Percentiles rank a stretch among this genome's conserved stretches.
Evolutionary conservation across 2,113 vertebrate genomes (phyloP).

Genomic region (Herpetotheres cachinnans): DNA sequence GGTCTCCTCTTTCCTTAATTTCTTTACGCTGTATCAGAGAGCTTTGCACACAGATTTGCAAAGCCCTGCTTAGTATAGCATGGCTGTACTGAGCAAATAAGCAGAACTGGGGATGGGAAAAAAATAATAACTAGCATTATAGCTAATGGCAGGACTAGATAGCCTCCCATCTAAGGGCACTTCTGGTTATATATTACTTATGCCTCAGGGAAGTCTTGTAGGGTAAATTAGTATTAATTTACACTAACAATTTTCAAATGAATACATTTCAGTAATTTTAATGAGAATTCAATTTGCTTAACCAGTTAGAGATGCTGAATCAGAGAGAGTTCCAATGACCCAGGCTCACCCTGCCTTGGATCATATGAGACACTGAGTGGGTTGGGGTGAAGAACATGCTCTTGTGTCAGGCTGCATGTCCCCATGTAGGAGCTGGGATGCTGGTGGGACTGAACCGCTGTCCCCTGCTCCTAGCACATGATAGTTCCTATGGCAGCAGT

Average conservation of each 20-base stretch:
- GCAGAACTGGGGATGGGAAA: not conserved
- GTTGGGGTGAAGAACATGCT: not conserved
- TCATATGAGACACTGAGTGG: fast-evolving
- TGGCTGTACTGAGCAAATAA: not conserved
- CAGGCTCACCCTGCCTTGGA: not conserved
- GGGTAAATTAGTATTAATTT: not conserved
- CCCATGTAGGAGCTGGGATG: not conserved
- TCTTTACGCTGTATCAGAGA: not conserved
- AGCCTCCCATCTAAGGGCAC: not conserved
- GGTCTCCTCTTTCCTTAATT: not conserved
- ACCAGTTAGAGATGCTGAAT: not conserved
- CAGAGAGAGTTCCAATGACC: not conserved
- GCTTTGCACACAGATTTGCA: not conserved
- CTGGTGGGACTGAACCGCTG: not conserved
- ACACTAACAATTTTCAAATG: not conserved
- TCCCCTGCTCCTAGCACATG: not conserved
- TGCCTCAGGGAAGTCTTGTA: not conserved
- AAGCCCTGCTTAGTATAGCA: not conserved
- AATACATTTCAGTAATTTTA: not conserved
- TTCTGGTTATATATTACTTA: not conserved
- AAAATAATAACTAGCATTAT: not conserved
- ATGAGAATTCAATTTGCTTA: not conserved
- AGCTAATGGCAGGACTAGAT: not conserved
- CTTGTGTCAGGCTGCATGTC: not conserved
- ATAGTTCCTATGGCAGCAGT: not conserved